A percentile compares a stretch with the other conserved stretches of the same genome.
Conservation (phyloP, 2,797 vertebrate species). For the Myotis myotis region DNA sequence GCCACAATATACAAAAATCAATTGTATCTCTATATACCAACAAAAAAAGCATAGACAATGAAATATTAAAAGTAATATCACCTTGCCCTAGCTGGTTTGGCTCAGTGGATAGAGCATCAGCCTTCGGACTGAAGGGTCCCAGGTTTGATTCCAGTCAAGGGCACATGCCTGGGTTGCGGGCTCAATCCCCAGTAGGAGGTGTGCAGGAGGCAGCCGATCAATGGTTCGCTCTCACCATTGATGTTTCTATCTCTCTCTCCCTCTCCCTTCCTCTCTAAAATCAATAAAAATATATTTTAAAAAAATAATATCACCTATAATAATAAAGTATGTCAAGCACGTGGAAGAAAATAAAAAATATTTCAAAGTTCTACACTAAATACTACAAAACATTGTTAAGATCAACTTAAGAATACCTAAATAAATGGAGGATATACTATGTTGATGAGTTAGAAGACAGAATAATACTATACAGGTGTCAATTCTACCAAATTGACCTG, state of each 20-base stretch:
- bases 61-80: slow-evolving; percentile 25
- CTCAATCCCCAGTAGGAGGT: too few species aligned
- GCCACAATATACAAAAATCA: neutral
- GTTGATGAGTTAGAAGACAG: neutral
- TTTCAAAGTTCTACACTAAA: neutral
- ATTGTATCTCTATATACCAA: neutral
- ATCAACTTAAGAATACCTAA: neutral
- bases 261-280: too few species aligned
- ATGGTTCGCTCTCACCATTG: too few species aligned
- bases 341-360: slow-evolving; percentile 3
- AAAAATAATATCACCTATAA: slow-evolving; percentile 2
- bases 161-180: too few species aligned
- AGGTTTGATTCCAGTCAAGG: too few species aligned
- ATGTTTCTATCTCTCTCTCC: too few species aligned
- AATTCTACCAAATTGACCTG: neutral
- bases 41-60: slow-evolving; percentile 7
- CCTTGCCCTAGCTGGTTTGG: neutral
- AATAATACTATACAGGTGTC: neutral
- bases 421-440: neutral
- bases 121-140: too few species aligned
- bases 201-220: too few species aligned
- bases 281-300: too few species aligned
- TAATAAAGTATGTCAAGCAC: neutral
- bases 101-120: too few species aligned
- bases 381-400: neutral